Evolutionary conservation across 2,113 vertebrate species (phyloP).

Genomic region (Zosterops lateralis): DNA sequence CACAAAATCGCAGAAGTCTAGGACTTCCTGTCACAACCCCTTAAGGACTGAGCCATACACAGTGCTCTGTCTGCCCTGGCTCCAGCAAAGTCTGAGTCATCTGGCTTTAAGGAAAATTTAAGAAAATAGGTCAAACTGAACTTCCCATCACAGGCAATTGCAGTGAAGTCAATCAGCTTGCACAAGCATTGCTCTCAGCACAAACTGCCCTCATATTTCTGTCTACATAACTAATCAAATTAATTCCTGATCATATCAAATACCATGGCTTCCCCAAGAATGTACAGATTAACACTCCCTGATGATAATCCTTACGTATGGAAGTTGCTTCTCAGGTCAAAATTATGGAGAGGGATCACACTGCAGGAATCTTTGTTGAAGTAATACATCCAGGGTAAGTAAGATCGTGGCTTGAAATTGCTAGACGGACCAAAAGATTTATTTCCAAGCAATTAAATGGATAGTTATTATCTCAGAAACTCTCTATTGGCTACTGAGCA

Average conservation of each 20-base stretch:
- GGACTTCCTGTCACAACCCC: background rate
- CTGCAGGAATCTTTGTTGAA: background rate
- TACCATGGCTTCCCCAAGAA: background rate
- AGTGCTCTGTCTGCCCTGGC: background rate
- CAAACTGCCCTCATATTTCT: background rate
- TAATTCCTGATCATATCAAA: conserved; percentile 17
- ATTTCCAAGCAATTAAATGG: conserved; percentile 32
- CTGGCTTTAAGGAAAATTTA: conserved; percentile 19
- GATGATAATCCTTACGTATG: background rate
- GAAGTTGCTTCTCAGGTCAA: background rate
- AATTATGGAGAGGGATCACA: background rate
- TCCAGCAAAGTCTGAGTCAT: conserved; percentile 38
- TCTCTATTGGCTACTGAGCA: background rate
- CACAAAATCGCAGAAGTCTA: background rate
- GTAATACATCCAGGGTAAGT: background rate
- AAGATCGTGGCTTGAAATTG: background rate
- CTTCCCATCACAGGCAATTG: conserved; percentile 3
- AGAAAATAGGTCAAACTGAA: conserved; percentile 56
- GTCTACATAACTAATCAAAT: conserved; percentile 47
- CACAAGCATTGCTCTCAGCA: conserved; percentile 16
- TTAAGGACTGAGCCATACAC: background rate
- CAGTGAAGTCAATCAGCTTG: conserved; percentile 24
- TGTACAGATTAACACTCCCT: background rate
- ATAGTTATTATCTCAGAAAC: conserved; percentile 6
- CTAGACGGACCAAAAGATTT: background rate